These are phyloP conservation scores for rat (Rattus norvegicus) DNA, from an alignment of 2,113 vertebrate species.

Conservation along the genomic window GRCr8 NC_086031.1:76400001-76400500, in stretches of 20 bases:
- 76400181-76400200: not conserved
- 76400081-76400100: not conserved
- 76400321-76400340: not conserved
- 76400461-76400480: not conserved
- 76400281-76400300: constrained; percentile 20
- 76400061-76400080: not conserved
- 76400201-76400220: not conserved
- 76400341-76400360: not conserved
- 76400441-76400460: not conserved
- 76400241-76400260: not conserved
- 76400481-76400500: constrained; percentile 39
- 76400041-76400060: not conserved
- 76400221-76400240: not conserved
- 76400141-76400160: not conserved
- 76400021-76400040: no score
- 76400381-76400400: not conserved
- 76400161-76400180: not conserved
- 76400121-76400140: not conserved
- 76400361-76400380: not conserved
- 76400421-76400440: not conserved
- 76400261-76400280: not conserved
- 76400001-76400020: no score
- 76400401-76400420: not conserved
- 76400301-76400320: not conserved
- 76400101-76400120: not conserved